phyloP scores from a whole-genome alignment of 2,797 vertebrate species.

The Eulemur coronatus region DNA sequence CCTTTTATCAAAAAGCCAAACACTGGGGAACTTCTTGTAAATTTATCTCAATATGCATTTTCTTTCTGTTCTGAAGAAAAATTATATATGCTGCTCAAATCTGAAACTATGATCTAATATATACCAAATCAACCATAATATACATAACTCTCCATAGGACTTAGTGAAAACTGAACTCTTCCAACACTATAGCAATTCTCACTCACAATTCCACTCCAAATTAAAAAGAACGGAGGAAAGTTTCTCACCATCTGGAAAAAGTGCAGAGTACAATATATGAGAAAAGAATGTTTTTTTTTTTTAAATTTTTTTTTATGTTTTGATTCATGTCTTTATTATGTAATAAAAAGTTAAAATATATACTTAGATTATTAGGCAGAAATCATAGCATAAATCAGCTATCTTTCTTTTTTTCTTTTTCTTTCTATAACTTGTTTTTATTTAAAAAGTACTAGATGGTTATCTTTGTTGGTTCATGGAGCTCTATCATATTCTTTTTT shows the following conservation, averaged over 20 bases:
- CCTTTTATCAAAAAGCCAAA: constrained; percentile 37
- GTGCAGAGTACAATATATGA: neutral
- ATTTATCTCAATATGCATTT: neutral
- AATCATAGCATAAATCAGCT: neutral
- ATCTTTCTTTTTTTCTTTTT: too few species aligned
- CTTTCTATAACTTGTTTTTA: too few species aligned
- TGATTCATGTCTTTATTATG: neutral
- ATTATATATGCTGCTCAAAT: neutral
- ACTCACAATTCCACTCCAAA: neutral
- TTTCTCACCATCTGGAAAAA: constrained; percentile 4
- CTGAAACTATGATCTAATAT: neutral
- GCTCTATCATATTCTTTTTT: too few species aligned
- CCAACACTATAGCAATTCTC: neutral
- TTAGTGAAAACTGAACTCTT: neutral
- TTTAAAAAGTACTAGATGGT: too few species aligned
- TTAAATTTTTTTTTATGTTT: too few species aligned
- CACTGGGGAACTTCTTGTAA: neutral
- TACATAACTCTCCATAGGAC: neutral
- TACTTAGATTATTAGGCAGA: constrained; percentile 34
- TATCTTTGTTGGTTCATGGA: too few species aligned
- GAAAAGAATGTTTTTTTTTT: too few species aligned
- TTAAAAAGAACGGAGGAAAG: neutral
- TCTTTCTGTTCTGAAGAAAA: constrained; percentile 24
- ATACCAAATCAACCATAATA: neutral
- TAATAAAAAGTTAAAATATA: constrained; percentile 27